These are phyloP conservation scores for Erebia palarica DNA, from an alignment of 2,888 invertebrate genomes.

Conservation along the genomic window DNA sequence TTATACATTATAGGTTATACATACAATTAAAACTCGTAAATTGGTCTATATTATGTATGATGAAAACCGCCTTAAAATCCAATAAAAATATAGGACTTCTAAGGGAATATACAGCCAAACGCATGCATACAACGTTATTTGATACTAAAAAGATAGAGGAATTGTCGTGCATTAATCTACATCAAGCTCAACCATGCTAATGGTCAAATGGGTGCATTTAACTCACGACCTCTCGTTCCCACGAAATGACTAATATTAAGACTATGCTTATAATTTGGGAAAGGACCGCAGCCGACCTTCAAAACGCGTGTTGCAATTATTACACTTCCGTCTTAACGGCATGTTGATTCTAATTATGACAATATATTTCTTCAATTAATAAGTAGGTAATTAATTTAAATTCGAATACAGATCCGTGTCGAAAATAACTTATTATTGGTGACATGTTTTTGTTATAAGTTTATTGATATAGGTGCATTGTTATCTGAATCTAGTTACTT, in stretches of 20 bases:
- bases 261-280: constrained; percentile 31
- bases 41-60: no score
- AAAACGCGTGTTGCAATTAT: constrained; percentile 26
- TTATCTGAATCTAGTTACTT: neutral
- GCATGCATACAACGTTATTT: neutral
- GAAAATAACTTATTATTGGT: constrained; percentile 16
- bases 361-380: constrained; percentile 11
- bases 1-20: no score
- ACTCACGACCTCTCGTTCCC: constrained; percentile 39
- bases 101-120: no score
- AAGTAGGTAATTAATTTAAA: constrained; percentile 5
- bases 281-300: constrained; percentile 28
- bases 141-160: neutral
- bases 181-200: constrained; percentile 14
- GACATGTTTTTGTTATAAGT: neutral
- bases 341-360: constrained; percentile 21
- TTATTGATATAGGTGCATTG: neutral
- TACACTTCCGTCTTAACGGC: constrained; percentile 27
- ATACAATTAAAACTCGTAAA: no score
- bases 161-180: constrained; percentile 2
- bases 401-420: constrained; percentile 13
- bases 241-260: constrained; percentile 39
- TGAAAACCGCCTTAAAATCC: no score
- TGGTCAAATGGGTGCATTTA: constrained; percentile 35
- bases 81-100: no score